These are phyloP conservation scores for Noctua janthe DNA, from an alignment of 2,888 invertebrate species.

Conservation along the genomic window DNA sequence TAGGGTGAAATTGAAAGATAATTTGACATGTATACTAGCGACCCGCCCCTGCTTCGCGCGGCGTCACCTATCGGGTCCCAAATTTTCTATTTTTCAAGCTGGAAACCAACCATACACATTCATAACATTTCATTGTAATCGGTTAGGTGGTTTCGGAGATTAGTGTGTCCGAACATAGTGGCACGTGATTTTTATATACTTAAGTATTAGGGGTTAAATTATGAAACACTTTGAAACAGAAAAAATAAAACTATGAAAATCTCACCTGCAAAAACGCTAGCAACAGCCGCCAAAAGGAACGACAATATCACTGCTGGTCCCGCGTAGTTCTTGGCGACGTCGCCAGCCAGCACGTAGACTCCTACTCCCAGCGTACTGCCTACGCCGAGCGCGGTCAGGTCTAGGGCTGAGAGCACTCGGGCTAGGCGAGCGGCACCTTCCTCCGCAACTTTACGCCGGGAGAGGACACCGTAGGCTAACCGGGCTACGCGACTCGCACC, in stretches of 20 bases:
- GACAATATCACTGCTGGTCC: constrained; percentile 97
- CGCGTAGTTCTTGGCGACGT: constrained; percentile 94
- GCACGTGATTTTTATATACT: neutral
- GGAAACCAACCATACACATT: neutral
- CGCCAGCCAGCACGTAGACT: constrained; percentile 96
- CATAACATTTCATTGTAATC: neutral
- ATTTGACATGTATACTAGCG: neutral
- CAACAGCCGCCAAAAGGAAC: constrained; percentile 96
- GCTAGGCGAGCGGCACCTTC: constrained; percentile 90
- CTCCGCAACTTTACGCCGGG: constrained; percentile 86
- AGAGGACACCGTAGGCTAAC: constrained; percentile 82
- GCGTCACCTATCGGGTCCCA: neutral
- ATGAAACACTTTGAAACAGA: no score
- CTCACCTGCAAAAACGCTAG: constrained; percentile 96
- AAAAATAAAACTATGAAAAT: no score
- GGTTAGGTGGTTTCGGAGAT: neutral
- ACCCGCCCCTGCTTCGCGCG: no score
- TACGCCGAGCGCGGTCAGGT: constrained; percentile 95
- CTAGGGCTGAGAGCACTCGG: constrained; percentile 94
- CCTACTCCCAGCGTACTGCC: constrained; percentile 97
- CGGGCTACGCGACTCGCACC: constrained; percentile 80
- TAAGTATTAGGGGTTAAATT: no score
- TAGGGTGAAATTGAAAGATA: neutral
- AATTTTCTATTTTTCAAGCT: neutral
- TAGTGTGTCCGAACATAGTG: neutral